Percentiles rank a stretch among this genome's conserved stretches.
Conservation (phyloP, 2,888 invertebrate genomes). For the Tubulanus polymorphus region DNA sequence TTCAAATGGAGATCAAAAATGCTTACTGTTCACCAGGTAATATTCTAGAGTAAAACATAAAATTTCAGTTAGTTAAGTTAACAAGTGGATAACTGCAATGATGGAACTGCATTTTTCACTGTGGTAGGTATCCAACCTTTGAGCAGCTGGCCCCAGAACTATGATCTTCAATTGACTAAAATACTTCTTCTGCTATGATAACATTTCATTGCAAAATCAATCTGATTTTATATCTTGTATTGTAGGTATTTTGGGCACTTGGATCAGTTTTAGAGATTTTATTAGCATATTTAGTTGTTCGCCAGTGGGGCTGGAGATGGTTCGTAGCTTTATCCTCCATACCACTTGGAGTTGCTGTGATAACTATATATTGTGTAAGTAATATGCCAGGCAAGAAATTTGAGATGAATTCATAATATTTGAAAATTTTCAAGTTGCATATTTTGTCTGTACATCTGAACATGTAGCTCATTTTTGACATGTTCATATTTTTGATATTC, state of each 20-base stretch:
- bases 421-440: neutral
- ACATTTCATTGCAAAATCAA: no score
- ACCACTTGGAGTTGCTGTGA: slow-evolving; percentile 21
- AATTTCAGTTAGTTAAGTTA: slow-evolving; percentile 3
- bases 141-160: no score
- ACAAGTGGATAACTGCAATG: no score
- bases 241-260: slow-evolving; percentile 47
- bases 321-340: slow-evolving; percentile 43
- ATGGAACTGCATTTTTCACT: neutral
- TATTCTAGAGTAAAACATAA: neutral
- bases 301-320: slow-evolving; percentile 47
- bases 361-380: slow-evolving; percentile 26
- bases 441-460: neutral
- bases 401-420: neutral
- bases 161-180: neutral
- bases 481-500: no score
- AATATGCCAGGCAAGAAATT: neutral
- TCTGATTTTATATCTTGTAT: neutral
- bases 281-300: slow-evolving; percentile 44
- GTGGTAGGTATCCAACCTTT: no score
- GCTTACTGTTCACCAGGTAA: slow-evolving; percentile 33
- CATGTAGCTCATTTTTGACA: neutral
- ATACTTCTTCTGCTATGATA: neutral
- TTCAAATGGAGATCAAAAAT: slow-evolving; percentile 44
- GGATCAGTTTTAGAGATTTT: slow-evolving; percentile 47